Evolutionary conservation across 2,888 invertebrate genomes (phyloP).

Genomic region (Suillia variegata): DNA sequence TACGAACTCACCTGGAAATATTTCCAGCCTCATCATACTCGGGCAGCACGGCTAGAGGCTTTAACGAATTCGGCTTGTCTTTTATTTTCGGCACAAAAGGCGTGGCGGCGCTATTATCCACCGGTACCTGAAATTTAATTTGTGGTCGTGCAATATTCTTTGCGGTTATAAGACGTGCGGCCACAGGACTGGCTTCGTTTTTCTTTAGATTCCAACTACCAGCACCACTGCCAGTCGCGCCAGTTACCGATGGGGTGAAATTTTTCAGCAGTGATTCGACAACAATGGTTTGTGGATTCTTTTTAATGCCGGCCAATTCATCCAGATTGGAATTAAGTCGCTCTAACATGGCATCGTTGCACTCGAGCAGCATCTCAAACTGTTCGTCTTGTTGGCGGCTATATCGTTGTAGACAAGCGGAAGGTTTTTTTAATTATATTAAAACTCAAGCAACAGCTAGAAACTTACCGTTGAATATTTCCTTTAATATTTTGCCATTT

Average conservation of each 20-base stretch:
- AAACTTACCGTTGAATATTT: slow-evolving; percentile 63
- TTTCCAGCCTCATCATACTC: slow-evolving; percentile 70
- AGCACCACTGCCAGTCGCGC: slow-evolving; percentile 35
- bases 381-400: slow-evolving; percentile 68
- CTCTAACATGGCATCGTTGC: slow-evolving; percentile 84
- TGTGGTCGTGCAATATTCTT: slow-evolving; percentile 83
- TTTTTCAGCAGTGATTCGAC: slow-evolving; percentile 61
- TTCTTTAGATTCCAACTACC: slow-evolving; percentile 68
- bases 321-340: slow-evolving; percentile 77
- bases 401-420: no score
- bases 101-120: slow-evolving; percentile 76
- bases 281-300: slow-evolving; percentile 63
- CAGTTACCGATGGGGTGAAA: slow-evolving; percentile 25
- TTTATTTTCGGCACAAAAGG: slow-evolving; percentile 85
- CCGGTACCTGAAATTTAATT: slow-evolving; percentile 78
- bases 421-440: neutral
- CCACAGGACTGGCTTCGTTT: slow-evolving; percentile 33
- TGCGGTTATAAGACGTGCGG: slow-evolving; percentile 67
- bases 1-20: slow-evolving; percentile 61
- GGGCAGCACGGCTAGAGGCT: slow-evolving; percentile 76
- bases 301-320: slow-evolving; percentile 67
- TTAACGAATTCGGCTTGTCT: slow-evolving; percentile 86
- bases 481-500: slow-evolving; percentile 65
- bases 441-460: neutral
- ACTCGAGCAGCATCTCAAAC: slow-evolving; percentile 78